Evolutionary conservation across 2,113 vertebrate species (phyloP).

Genomic region (Gymnarchus niloticus): DNA sequence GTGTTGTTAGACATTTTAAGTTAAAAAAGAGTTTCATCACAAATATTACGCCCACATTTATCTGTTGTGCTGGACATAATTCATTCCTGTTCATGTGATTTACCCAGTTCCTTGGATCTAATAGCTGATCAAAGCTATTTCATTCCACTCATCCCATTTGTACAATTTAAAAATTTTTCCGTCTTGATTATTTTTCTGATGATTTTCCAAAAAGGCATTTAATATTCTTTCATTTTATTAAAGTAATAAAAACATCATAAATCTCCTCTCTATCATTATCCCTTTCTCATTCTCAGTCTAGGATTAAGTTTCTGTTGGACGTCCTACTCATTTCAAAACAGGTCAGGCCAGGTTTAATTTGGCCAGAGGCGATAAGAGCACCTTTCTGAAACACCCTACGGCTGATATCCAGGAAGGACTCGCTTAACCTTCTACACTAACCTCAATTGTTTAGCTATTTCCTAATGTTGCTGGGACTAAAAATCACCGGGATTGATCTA

Average conservation of each 20-base stretch:
- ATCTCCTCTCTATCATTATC: not conserved
- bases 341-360: constrained; percentile 54
- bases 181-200: not conserved
- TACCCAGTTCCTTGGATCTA: not conserved
- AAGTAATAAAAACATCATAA: not conserved
- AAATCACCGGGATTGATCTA: no score
- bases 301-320: constrained; percentile 38
- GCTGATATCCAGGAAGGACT: not conserved
- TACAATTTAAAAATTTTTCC: not conserved
- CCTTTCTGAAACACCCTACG: constrained; percentile 48
- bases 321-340: constrained; percentile 41
- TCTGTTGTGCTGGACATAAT: not conserved
- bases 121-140: not conserved
- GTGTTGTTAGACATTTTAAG: not conserved
- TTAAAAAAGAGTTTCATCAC: not conserved
- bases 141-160: not conserved
- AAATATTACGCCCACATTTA: not conserved
- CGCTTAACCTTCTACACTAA: not conserved
- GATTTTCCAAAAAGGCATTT: not conserved
- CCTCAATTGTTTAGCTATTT: no score
- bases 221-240: not conserved
- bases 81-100: not conserved
- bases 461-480: no score
- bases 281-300: not conserved
- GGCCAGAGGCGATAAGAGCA: constrained; percentile 66